Evolutionary conservation across 1,140 invertebrate genomes (phyloP), one percentile per base, ranked within the genome.

Genomic region (Andricus grossulariae): DNA sequence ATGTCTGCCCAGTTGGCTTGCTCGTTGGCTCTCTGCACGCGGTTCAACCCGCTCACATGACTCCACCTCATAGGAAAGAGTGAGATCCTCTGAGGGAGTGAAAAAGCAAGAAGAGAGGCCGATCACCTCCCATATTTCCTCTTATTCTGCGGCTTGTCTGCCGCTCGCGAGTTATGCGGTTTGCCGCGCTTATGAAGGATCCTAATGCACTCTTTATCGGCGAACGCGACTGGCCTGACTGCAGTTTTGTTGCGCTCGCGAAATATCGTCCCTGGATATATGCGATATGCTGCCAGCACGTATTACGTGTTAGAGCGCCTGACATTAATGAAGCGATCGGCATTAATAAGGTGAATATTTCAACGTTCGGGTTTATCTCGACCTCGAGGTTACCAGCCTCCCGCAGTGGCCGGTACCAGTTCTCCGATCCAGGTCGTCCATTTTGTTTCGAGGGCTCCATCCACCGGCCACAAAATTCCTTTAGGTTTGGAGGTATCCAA

Each of bases 101-200:
- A 80, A 77, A 76, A 79, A 78, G 76, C 76, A 76, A 83, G 81
- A 83, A 84, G 85, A 84, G 84, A 91, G 90, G 90, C 88, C 89
- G 88, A 91, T 91, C 89, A 91, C 90, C 90, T 90, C 86, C 84
- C 87, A 88, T 90, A 91, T 90, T 90, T 91, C 83, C 87, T 90
- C 86, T 88, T 90, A 89, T 90, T 89, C 85, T 85, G 79, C 88
- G 83, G 72, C 82, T 85, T 88, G 88, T 89, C 87, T 79, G 82
- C 85, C 77, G 83, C 82, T 76, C 57, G 66, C 80, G 84, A 90
- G 87, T 89, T 90, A 89, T 89, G 87, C 5, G 57, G 57, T 66
- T 87, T 84, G 85, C 83, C 82, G 83, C 80, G 83, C 87, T 90
- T 90, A 89, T 90, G 89, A 90, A 88, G 83, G 86, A 88, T 88